A percentile compares a stretch with the other conserved stretches of the same genome.
Evolutionary conservation across 2,113 vertebrate genomes (phyloP).

Genomic region (Trichomycterus rosablanca): DNA sequence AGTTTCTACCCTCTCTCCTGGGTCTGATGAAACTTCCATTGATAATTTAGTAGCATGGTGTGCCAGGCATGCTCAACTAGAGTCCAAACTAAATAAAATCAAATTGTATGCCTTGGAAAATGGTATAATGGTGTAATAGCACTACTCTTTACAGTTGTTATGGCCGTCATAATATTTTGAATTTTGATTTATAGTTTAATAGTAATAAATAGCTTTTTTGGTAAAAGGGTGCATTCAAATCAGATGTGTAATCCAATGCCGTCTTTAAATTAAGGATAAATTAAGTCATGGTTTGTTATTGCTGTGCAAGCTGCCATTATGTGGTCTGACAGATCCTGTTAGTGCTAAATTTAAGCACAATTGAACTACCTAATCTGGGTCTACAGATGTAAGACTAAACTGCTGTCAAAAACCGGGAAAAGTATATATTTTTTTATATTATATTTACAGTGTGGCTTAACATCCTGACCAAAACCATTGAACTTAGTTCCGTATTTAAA

Average conservation of each 20-base stretch:
- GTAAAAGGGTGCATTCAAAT: slow-evolving; percentile 51
- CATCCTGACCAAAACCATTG: no score
- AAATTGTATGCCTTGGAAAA: slow-evolving; percentile 52
- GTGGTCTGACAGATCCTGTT: slow-evolving; percentile 58
- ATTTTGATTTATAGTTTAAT: slow-evolving; percentile 66
- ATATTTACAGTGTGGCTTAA: no score
- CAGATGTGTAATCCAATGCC: slow-evolving; percentile 51
- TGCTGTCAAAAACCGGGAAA: slow-evolving; percentile 44
- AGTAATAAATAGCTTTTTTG: slow-evolving; percentile 62
- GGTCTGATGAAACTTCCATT: slow-evolving; percentile 33
- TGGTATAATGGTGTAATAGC: slow-evolving; percentile 41
- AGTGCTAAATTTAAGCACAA: slow-evolving; percentile 60
- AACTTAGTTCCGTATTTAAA: no score
- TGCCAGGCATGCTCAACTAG: slow-evolving; percentile 34
- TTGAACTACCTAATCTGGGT: slow-evolving; percentile 60
- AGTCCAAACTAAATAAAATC: slow-evolving; percentile 53
- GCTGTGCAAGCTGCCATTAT: slow-evolving; percentile 62
- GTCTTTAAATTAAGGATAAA: slow-evolving; percentile 58
- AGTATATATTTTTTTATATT: no score
- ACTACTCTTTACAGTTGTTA: slow-evolving; percentile 50
- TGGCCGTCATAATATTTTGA: slow-evolving; percentile 52
- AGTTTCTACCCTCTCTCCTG: slow-evolving; percentile 23
- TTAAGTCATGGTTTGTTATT: slow-evolving; percentile 64
- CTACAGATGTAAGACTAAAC: slow-evolving; percentile 41
- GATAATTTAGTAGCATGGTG: slow-evolving; percentile 26